Base-by-base conservation (phyloP, 2,113 vertebrate genomes). In the Pycnonotus jocosus region DNA sequence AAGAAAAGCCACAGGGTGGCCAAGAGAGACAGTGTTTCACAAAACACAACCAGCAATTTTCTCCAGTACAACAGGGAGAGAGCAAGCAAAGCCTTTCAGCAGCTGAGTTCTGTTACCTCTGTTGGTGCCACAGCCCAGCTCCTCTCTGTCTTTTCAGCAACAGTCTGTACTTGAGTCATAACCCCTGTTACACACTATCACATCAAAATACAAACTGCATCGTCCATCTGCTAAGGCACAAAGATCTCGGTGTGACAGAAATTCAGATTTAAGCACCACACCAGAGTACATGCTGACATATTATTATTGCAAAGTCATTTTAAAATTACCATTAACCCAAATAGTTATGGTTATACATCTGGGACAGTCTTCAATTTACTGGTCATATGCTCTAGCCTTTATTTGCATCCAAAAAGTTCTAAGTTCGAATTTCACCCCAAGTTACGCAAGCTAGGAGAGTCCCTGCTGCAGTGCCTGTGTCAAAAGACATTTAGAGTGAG, bases 261-360 rank as follows among this genome's bases (percentile, higher is more conserved):
- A 23, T 54, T 42, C 42, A 11, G 40, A 38, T 60, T 88, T 72
- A 77, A 87, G 33, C 38, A 50, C 51, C 21, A 5, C 33, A 33
- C 20, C 56, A 70, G 60, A 65, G 37, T 47, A 57, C 5, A 5
- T 30, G 22, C 48, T 74, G 25, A 58, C 12, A 31, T 27, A 31
- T 16, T 22, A 81, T 44, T 44, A 21, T 42, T 81, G 37, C 72
- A 66, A 61, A 81, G 38, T 45, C 12, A 0, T 35, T 90, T 86
- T 66, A 50, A 88, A 91, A 65, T 66, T 72, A 86, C 60, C 23
- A 17, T 57, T 91, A 92, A 70, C 51, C 42, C 80, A 78, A 58
- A 70, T 15, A 88, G 35, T 86, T 86, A 44, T 24, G 45, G 22
- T 84, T 77, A 44, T 10, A 54, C 44, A 84, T 38, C 33, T 74